Base-by-base conservation (phyloP, 2,888 invertebrate genomes). In the Thera obeliscata region DNA sequence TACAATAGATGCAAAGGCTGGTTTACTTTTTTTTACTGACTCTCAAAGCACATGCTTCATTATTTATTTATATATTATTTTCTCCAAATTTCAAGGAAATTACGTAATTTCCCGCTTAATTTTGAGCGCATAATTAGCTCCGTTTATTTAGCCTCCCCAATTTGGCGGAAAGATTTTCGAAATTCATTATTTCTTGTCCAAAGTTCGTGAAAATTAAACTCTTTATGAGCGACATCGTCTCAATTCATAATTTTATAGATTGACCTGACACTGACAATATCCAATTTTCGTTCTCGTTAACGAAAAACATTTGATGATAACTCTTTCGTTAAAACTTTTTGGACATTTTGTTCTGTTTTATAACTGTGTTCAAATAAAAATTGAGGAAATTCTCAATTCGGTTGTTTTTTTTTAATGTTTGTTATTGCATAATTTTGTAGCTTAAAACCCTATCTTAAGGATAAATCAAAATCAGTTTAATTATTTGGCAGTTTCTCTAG, bases 161-260 rank as follows among this genome's bases (percentile, higher is more conserved):
- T 64, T 54, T 63, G 43, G 35, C 56, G 48, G 3, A 64, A 61
- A 8, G 43, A 68, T 55, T 64, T 64, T 64, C 8, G 50, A 50
- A 50, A 61, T 65, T 65, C 49, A 66, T 61, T 66, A 56, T 49
- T 60, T 50, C 61, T 48, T 41, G 52, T 50, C 41, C 48, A 6
- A 60, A 60, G 38, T 56, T 54, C 43, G 60, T 11, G 22, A 12
- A 64, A 61, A 64, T 64, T 71, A 66, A 22, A 68, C 64, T 60
- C 60, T 73, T 68, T 56, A 60, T 61, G 68, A 70, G 61, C 54
- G 59, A 66, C 61, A 64, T 52, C 62, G 69, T 64, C 22, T 22
- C 69, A 67, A 70, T 69, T 72, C 50, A 69, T 69, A 66, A 67
- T 64, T 70, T 66, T 62, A 66, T 65, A 59, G 62, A 73, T 65